These are phyloP conservation scores for Phyllotis vaccarum DNA, from an alignment of 2,797 vertebrate species.

Conservation along the genomic window DNA sequence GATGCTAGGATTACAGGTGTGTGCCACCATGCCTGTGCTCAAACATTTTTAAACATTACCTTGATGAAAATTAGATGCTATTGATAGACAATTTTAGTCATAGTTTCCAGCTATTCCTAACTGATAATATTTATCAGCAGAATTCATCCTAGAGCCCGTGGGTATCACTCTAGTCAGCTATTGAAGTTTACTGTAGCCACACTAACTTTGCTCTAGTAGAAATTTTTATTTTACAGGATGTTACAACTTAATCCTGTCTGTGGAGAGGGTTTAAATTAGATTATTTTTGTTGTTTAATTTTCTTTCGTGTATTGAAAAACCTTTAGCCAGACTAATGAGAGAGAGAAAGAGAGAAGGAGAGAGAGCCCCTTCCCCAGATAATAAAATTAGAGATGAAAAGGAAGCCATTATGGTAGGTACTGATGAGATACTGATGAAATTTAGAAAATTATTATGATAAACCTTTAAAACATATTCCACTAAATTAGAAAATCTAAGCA, in stretches of 20 bases:
- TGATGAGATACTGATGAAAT: not conserved
- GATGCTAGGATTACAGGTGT: not conserved
- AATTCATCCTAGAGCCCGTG: not conserved
- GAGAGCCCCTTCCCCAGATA: not conserved
- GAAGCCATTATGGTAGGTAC: not conserved
- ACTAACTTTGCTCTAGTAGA: not conserved
- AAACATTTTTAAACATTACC: not conserved
- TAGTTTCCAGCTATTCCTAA: not conserved
- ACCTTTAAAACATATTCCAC: not conserved
- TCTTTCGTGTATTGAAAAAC: not conserved
- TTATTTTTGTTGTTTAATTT: not conserved
- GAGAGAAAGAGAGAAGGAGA: not conserved
- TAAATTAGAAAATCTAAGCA: not conserved
- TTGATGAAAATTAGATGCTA: not conserved
- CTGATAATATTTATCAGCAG: not conserved
- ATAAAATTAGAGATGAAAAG: not conserved
- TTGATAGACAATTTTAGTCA: not conserved
- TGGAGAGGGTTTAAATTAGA: not conserved
- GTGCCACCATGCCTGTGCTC: no score
- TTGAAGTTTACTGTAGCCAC: not conserved
- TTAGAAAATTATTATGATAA: not conserved
- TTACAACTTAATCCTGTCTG: not conserved
- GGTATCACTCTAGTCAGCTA: not conserved
- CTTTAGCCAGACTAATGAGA: not conserved
- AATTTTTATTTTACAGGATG: not conserved